Evolutionary conservation across 2,113 vertebrate species (phyloP), one percentile per base, ranked within the genome.

Genomic region (Syrrhaptes paradoxus): DNA sequence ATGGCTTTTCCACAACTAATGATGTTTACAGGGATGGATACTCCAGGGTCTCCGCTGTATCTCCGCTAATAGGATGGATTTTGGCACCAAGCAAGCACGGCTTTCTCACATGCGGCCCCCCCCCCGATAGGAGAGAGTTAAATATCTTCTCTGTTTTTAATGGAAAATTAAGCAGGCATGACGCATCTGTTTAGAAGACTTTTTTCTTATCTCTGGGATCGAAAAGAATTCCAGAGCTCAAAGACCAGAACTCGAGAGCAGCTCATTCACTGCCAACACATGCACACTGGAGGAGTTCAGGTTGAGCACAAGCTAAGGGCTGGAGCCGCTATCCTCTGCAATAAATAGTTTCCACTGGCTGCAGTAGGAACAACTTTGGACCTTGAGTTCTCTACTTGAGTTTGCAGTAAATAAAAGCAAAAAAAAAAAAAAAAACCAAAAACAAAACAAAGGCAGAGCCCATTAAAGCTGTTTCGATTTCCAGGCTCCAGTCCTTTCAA

Each of bases 111-210:
- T 76, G 17, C 19, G 0, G 18, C 1, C 45, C 15, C 17, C 1
- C 45, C 15, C 17, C 59, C 1, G 90, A 68, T 11, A 97, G 78
- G 86, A 96, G 93, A 89, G 95, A 96, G 93, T 96, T 97, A 96
- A 96, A 85, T 54, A 62, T 77, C 87, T 65, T 10, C 74, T n/a
- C 76, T 73, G 81, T 17, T 31, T 49, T 75, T 87, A 91, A 88
- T 86, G 96, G 93, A 95, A 96, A 95, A 95, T 73, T n/a, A 94
- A 90, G 94, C 89, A 95, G 95, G 74, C 91, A 80, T 94, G 96
- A 96, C 79, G 61, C 95, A 97, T 94, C 93, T 95, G 96, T 90
- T 97, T 95, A 89, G 79, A 74, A 92, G 89, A 62, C 45, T 68
- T 91, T 77, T 84, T 71, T 26, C 96, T 97, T 95, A 97, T 97